Percentiles rank a stretch among this genome's conserved stretches.
Evolutionary conservation across 2,113 vertebrate genomes (phyloP).

Genomic region (Brachyistius frenatus): DNA sequence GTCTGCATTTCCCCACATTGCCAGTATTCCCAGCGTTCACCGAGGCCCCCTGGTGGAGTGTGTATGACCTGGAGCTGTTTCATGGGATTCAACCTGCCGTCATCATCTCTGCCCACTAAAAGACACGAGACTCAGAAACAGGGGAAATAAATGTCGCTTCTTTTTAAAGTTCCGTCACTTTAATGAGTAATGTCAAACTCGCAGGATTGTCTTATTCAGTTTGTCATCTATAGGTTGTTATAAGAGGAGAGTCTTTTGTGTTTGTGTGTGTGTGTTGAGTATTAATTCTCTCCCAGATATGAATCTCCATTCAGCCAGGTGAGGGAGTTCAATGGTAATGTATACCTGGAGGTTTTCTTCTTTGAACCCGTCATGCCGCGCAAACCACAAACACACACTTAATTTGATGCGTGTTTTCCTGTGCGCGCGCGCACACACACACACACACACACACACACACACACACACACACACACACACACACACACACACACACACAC

Average conservation of each 20-base stretch:
- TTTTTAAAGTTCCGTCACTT: too few species aligned
- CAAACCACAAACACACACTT: constrained; percentile 63
- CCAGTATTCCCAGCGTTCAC: neutral
- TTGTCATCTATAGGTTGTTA: too few species aligned
- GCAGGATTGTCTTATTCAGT: too few species aligned
- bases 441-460: neutral
- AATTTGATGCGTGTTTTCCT: constrained; percentile 49
- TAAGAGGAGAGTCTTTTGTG: neutral
- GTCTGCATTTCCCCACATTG: too few species aligned
- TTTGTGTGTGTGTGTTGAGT: constrained; percentile 19
- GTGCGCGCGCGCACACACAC: neutral
- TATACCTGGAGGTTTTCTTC: constrained; percentile 60
- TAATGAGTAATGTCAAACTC: too few species aligned
- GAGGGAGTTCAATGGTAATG: constrained; percentile 74
- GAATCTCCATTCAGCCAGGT: constrained; percentile 69
- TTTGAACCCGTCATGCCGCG: constrained; percentile 67
- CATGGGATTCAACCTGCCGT: too few species aligned
- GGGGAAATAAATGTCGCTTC: too few species aligned
- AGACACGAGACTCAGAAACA: too few species aligned
- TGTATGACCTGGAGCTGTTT: too few species aligned
- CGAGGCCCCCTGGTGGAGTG: neutral
- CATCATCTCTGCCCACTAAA: too few species aligned
- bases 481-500: neutral
- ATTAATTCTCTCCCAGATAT: constrained; percentile 52
- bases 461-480: neutral